Evolutionary conservation across 2,888 invertebrate genomes (phyloP), one percentile per base, ranked within the genome.

Genomic region (Terebella lapidaria): DNA sequence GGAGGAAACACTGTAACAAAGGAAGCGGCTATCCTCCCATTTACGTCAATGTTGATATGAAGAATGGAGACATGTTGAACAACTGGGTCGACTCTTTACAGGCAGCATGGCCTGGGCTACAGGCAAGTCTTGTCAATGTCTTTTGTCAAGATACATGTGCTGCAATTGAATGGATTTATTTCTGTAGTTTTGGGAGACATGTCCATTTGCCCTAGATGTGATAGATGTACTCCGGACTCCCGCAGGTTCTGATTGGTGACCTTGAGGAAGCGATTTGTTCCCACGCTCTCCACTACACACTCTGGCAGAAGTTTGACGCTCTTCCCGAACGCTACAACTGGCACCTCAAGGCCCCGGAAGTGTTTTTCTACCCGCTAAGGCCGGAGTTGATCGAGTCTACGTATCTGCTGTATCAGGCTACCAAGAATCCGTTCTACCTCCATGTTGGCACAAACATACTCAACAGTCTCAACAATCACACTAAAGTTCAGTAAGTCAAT

Each of bases 11-110:
- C 55, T 86, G 86, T 71, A 85, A 85, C 69, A 72, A 79, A 54
- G 85, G 85, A 2, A 73, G 73, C 54, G 86, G 86, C 2, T 84
- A 84, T 67, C 85, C 85, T 68, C 87, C 87, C 4, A 74, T 87
- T 5, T 87, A 85, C 76, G 85, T 86, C 2, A 87, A 87, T 78
- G 86, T 86, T 1, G 84, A 87, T 70, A 85, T 87, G 85, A 79
- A 82, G 57, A 85, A 83, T 69, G 87, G 87, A 3, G 81, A 82
- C 53, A 82, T 84, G 3, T 75, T 82, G 54, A 86, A 85, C 60
- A 83, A 84, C 54, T 87, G 87, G 87, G 84, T 87, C 52, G 87
- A 87, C 76, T 83, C 86, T 1, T 75, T 87, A 26, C 86, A 86
- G 74, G 86, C 84, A 47, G 81, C 83, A 18, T 81, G 79, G 78